phyloP scores from a whole-genome alignment of 2,888 invertebrate genomes.

The Drosophila nigritarsus region DNA sequence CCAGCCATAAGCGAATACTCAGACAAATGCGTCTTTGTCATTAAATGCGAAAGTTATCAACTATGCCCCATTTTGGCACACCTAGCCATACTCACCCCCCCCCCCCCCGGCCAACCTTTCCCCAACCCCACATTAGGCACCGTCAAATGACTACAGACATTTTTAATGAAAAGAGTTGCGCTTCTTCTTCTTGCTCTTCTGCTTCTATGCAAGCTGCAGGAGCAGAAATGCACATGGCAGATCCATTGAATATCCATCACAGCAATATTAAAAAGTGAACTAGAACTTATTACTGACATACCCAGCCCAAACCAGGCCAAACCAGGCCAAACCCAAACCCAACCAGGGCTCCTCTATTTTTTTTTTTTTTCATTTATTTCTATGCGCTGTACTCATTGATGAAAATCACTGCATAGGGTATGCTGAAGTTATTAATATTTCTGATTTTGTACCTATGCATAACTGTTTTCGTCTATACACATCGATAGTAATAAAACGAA shows the following conservation, averaged over 20 bases:
- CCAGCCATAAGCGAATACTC: neutral
- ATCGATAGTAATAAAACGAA: neutral
- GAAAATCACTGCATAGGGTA: neutral
- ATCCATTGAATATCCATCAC: constrained; percentile 52
- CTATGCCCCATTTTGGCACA: constrained; percentile 24
- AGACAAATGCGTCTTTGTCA: neutral
- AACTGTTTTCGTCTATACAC: neutral
- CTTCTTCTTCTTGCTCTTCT: neutral
- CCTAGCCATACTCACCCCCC: neutral
- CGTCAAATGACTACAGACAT: constrained; percentile 67
- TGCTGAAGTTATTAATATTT: no score
- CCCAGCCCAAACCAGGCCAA: neutral
- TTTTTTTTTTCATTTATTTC: neutral
- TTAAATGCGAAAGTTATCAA: constrained; percentile 42
- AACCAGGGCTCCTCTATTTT: constrained; percentile 1
- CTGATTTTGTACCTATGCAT: neutral
- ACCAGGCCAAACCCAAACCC: neutral
- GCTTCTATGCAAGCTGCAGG: neutral
- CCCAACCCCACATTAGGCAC: neutral
- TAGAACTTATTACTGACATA: constrained; percentile 72
- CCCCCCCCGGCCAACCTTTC: fast-evolving
- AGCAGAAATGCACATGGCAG: constrained; percentile 1
- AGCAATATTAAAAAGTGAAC: constrained; percentile 77
- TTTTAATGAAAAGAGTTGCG: constrained; percentile 71
- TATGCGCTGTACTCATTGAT: neutral